These are phyloP conservation scores for Clarias batrachus DNA, from an alignment of 2,113 vertebrate species.

Conservation along the genomic window DNA sequence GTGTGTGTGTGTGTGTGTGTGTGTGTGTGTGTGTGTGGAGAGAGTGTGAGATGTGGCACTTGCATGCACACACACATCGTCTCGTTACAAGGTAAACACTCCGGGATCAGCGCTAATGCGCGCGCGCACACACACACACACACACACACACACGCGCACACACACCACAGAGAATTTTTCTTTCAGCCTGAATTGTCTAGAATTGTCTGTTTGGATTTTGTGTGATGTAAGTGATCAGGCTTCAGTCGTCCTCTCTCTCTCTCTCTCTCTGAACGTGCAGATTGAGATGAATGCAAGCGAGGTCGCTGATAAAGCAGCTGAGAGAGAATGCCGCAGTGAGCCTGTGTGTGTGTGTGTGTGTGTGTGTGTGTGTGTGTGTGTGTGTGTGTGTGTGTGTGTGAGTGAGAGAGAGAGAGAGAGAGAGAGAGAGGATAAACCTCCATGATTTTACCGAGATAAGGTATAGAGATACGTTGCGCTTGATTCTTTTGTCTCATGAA, in stretches of 20 bases:
- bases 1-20: background rate
- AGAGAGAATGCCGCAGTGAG: background rate
- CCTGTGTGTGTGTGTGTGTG: background rate
- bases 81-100: background rate
- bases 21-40: background rate
- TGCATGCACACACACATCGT: too few species aligned
- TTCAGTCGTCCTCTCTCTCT: slow-evolving; percentile 46
- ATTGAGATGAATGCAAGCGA: background rate
- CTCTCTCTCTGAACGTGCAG: too few species aligned
- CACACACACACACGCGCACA: slow-evolving; percentile 19
- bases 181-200: slow-evolving; percentile 37
- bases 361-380: slow-evolving; percentile 3
- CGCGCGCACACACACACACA: background rate
- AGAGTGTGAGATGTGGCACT: background rate
- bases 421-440: background rate
- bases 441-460: background rate
- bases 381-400: background rate
- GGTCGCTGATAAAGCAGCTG: background rate
- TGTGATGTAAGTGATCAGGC: slow-evolving; percentile 61
- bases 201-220: slow-evolving; percentile 61
- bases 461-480: background rate
- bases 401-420: background rate
- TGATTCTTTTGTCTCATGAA: too few species aligned
- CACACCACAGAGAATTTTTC: slow-evolving; percentile 25
- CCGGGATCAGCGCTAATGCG: background rate